Base-by-base conservation (phyloP, 2,888 invertebrate species). In the Marronus borbonicus region DNA sequence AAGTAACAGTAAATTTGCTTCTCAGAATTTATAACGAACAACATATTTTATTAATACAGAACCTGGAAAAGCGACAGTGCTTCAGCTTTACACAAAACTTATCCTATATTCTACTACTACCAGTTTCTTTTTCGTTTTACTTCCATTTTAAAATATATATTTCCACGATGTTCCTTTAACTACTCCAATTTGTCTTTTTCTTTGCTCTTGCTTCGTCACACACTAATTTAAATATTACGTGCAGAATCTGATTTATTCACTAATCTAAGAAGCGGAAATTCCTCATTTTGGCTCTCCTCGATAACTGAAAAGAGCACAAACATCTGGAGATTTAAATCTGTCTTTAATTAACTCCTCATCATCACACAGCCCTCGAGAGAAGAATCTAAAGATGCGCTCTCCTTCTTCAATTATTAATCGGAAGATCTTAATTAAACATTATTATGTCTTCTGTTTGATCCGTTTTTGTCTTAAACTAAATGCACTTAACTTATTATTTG, bases 281-380 rank as follows among this genome's bases (percentile, higher is more conserved):
- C 76, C 69, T 76, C 78, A 69, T 76, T 69, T 70, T 62, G 55
- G 31, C 50, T 78, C 70, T 76, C 75, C 76, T 80, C 81, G 79
- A 81, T 79, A 81, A 80, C 76, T 79, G 78, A 79, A 76, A 81
- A 80, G 80, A 81, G 78, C 75, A 79, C 80, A 80, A 80, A 80
- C 81, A 80, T 79, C 79, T 79, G 79, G 80, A 70, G 65, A 79
- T 78, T 77, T 76, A 77, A 78, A 80, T 80, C 79, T 79, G 78
- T 77, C 79, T 80, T 81, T 81, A 80, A 81, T 81, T 81, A 81
- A 81, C 78, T 81, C 80, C 78, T 77, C 81, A 72, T 77, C 77
- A 39, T 72, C 72, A 72, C 58, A 72, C 58, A 72, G 58, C 36
- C 39, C 8, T 20, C 17, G 24, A 55, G 65, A 52, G n/a, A 50